Evolutionary conservation across 2,797 vertebrate genomes (phyloP).

Genomic region (Hirundo rustica): DNA sequence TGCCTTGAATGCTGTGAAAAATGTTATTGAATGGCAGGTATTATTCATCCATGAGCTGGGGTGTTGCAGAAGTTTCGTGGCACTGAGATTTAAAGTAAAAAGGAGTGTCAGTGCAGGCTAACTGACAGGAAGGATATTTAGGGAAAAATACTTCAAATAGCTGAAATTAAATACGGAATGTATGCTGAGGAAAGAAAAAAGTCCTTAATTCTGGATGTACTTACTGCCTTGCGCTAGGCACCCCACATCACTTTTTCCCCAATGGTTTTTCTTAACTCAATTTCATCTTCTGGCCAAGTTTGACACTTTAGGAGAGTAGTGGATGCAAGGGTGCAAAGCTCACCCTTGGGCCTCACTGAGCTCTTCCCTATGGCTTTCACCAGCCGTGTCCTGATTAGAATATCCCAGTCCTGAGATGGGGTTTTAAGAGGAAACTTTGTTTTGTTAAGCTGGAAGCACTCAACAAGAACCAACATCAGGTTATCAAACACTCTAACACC

Average conservation of each 20-base stretch:
- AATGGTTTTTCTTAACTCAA: neutral
- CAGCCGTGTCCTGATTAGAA: neutral
- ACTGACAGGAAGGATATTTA: neutral
- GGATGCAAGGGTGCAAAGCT: neutral
- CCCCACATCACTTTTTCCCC: neutral
- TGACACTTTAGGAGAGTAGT: neutral
- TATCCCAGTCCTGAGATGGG: neutral
- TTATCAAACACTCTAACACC: neutral
- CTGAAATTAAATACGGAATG: neutral
- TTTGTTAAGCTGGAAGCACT: neutral
- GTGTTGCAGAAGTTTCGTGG: neutral
- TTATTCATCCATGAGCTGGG: neutral
- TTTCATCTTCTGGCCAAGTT: neutral
- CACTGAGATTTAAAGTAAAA: neutral
- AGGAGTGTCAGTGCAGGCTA: neutral
- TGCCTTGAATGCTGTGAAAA: neutral
- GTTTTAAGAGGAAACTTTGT: neutral
- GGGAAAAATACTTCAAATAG: neutral
- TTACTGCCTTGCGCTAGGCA: neutral
- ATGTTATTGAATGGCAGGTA: neutral
- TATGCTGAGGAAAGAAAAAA: neutral
- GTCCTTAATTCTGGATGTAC: neutral
- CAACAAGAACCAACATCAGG: neutral
- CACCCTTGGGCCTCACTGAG: fast-evolving
- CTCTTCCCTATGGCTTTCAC: neutral